Base-by-base conservation (phyloP, 2,113 vertebrate genomes). In the Ammodytes marinus region DNA sequence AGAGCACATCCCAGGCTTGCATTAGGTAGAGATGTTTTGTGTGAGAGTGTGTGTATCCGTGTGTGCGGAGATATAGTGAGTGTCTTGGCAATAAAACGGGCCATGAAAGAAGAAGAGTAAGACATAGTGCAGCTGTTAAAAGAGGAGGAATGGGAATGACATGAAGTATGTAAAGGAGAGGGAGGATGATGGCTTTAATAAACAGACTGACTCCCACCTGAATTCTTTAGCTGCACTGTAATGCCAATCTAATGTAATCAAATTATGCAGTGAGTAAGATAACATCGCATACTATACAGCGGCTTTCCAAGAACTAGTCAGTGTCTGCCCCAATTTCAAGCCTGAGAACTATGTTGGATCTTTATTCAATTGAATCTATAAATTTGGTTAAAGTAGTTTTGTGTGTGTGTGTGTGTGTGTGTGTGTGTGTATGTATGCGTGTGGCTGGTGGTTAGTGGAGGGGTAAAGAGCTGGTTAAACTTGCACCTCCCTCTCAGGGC, bases 321-420 rank as follows among this genome's bases (percentile, higher is more conserved):
- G 57, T 19, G 72, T 27, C 39, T 0, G 74, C 76, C 35, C 76
- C 35, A 11, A 75, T 52, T 76, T 83, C 50, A 50, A 50, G 80
- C 69, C 43, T 69, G 53, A 79, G 52, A 70, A 72, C 68, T 35
- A 61, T 79, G 73, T 76, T 74, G 64, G 81, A 85, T 76, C 42
- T 68, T 92, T 90, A 92, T 92, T 88, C 84, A 91, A 91, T 91
- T 90, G 87, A 82, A 27, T 86, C 65, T 61, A 27, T 60, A 2
- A 82, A 87, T 89, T 86, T 84, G 72, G 87, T 87, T 88, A 49
- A 87, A 82, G 74, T 40, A 6, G 14, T 15, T 3, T 64, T 85
- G 69, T 67, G 27, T 27, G 27, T 27, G 27, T 27, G 27, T 27
- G 27, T 17, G 4, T 54, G 11, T 43, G 64, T 49, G 66, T 37